phyloP scores from a whole-genome alignment of 2,888 invertebrate species.

The Drosophila anomelani region DNA sequence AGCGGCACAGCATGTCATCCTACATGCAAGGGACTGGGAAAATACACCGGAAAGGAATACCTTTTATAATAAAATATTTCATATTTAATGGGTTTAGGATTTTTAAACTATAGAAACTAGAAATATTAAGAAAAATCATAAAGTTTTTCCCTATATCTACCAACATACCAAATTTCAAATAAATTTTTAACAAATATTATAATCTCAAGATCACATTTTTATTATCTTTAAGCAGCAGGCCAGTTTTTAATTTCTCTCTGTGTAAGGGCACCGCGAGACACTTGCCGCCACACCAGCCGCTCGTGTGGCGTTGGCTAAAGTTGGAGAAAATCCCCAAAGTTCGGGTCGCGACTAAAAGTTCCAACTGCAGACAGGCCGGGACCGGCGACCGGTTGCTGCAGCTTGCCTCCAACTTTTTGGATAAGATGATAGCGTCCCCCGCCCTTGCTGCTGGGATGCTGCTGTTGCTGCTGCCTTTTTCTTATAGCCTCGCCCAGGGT shows the following conservation, averaged over 20 bases:
- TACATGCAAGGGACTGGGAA: not conserved
- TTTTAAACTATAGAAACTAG: too few relatives aligned
- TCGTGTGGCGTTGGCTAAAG: slow-evolving; percentile 13
- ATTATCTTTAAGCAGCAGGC: not conserved
- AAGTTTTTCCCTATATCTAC: not conserved
- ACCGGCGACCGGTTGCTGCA: slow-evolving; percentile 61
- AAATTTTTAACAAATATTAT: not conserved
- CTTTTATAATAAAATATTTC: fast-evolving
- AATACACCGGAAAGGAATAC: not conserved
- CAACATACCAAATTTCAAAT: not conserved
- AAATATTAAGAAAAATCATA: not conserved
- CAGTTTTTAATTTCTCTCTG: not conserved
- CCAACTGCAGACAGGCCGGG: slow-evolving; percentile 66
- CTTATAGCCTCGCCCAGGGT: slow-evolving; percentile 61
- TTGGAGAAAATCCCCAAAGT: slow-evolving; percentile 36
- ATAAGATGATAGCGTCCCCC: not conserved
- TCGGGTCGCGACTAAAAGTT: slow-evolving; percentile 40
- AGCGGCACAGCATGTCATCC: slow-evolving; percentile 71
- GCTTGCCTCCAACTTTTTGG: slow-evolving; percentile 11
- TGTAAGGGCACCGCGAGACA: slow-evolving; percentile 23
- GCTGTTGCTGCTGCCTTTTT: slow-evolving; percentile 12
- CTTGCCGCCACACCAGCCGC: slow-evolving; percentile 26
- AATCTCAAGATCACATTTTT: not conserved
- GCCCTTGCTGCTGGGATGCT: not conserved
- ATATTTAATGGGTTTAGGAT: not conserved